Evolutionary conservation across 2,113 vertebrate genomes (phyloP).

Genomic region (Brienomyrus brachyistius): DNA sequence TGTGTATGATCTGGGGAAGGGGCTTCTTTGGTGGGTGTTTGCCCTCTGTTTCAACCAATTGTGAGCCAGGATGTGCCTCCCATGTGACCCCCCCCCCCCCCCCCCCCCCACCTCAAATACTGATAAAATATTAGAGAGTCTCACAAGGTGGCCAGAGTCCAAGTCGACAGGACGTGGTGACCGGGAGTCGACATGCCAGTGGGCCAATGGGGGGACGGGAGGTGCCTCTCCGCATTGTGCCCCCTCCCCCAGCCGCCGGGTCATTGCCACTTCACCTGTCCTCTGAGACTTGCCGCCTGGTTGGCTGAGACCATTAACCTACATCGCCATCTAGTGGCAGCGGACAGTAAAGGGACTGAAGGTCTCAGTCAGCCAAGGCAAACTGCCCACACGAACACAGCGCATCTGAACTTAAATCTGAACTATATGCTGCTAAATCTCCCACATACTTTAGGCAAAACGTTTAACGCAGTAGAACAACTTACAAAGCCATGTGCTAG

Average conservation of each 20-base stretch:
- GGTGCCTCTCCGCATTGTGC: not conserved
- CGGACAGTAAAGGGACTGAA: not conserved
- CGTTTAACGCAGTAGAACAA: not conserved
- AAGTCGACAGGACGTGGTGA: too few relatives aligned
- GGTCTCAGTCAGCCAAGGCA: not conserved
- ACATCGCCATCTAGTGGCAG: slow-evolving; percentile 44
- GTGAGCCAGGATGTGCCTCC: not conserved
- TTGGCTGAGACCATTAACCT: slow-evolving; percentile 32
- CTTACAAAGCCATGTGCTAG: not conserved
- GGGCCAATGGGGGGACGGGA: not conserved
- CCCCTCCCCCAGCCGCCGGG: not conserved
- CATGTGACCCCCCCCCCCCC: not conserved
- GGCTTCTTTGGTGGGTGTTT: not conserved
- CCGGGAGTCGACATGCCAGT: not conserved
- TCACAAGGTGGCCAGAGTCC: not conserved
- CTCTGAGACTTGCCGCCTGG: not conserved
- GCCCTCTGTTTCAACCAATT: not conserved
- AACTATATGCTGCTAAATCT: not conserved
- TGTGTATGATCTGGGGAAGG: not conserved
- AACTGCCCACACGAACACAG: not conserved
- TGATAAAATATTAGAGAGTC: not conserved
- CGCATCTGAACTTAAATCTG: not conserved
- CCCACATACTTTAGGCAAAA: not conserved
- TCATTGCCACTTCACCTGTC: not conserved
- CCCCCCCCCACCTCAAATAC: not conserved